These are phyloP conservation scores for Contarinia nasturtii DNA, from an alignment of 1,140 invertebrate genomes.

Conservation along the genomic window DNA sequence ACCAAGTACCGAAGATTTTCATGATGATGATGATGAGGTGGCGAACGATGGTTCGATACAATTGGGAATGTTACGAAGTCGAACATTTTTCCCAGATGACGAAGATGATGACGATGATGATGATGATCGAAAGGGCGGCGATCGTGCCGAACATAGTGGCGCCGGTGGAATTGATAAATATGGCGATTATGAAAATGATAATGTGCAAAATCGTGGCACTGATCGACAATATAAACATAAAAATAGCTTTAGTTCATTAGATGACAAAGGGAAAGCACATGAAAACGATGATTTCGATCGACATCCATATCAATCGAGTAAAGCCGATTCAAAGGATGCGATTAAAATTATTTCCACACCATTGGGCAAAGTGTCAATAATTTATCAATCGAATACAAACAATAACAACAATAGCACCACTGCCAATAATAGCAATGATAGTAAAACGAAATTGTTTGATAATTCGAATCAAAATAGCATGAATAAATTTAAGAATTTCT, in stretches of 20 bases:
- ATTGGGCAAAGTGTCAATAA: slow-evolving; percentile 21
- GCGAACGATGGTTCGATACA: slow-evolving; percentile 1
- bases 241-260: slow-evolving; percentile 3
- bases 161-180: not conserved
- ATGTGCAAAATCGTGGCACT: too few species aligned
- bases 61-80: slow-evolving; percentile 12
- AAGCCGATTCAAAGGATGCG: slow-evolving; percentile 13
- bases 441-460: not conserved
- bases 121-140: slow-evolving; percentile 6
- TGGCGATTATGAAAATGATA: too few species aligned
- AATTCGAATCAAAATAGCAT: not conserved
- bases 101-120: slow-evolving; percentile 19
- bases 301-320: not conserved
- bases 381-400: slow-evolving; percentile 18
- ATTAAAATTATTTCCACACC: slow-evolving; percentile 24
- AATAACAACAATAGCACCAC: slow-evolving; percentile 6
- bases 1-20: slow-evolving; percentile 4
- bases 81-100: slow-evolving; percentile 17
- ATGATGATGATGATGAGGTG: slow-evolving; percentile 7
- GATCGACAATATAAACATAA: not conserved
- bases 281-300: slow-evolving; percentile 12
- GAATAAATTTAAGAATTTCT: slow-evolving; percentile 8
- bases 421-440: not conserved
- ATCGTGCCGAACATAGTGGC: not conserved
- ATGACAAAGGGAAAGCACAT: slow-evolving; percentile 4